Evolutionary conservation across 2,113 vertebrate genomes (phyloP).

Genomic region (Calyptomena viridis): DNA sequence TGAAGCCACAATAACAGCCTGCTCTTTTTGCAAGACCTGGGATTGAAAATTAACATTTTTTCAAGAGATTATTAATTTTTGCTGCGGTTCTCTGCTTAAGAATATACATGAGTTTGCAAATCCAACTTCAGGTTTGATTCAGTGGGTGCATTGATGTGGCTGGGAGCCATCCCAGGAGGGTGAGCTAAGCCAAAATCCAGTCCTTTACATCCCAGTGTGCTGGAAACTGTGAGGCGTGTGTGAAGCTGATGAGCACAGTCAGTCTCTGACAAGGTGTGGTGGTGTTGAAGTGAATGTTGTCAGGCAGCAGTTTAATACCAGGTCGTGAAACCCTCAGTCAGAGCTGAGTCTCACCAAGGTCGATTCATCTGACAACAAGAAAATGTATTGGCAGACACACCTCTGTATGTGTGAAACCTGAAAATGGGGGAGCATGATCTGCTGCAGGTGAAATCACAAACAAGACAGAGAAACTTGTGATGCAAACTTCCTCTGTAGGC

Average conservation of each 20-base stretch:
- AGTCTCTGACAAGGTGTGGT: neutral
- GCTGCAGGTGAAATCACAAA: neutral
- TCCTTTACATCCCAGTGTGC: neutral
- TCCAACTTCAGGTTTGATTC: neutral
- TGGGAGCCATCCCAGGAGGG: neutral
- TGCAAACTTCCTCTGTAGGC: neutral
- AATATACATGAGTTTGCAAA: neutral
- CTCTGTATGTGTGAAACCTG: neutral
- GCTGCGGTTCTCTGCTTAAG: neutral
- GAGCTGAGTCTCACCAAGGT: neutral
- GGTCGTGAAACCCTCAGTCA: neutral
- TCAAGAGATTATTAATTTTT: neutral
- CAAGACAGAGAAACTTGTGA: neutral
- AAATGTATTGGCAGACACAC: neutral
- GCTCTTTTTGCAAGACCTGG: neutral
- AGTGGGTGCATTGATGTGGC: fast-evolving
- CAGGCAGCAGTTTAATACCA: neutral
- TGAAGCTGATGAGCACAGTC: neutral
- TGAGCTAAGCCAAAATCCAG: neutral
- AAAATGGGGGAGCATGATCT: neutral
- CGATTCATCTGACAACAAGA: neutral
- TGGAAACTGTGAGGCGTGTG: neutral
- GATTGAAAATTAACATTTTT: neutral
- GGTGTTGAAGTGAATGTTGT: neutral
- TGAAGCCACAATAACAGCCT: neutral